Conservation (phyloP, 1,140 invertebrate genomes). For the Vollenhovia emeryi region DNA sequence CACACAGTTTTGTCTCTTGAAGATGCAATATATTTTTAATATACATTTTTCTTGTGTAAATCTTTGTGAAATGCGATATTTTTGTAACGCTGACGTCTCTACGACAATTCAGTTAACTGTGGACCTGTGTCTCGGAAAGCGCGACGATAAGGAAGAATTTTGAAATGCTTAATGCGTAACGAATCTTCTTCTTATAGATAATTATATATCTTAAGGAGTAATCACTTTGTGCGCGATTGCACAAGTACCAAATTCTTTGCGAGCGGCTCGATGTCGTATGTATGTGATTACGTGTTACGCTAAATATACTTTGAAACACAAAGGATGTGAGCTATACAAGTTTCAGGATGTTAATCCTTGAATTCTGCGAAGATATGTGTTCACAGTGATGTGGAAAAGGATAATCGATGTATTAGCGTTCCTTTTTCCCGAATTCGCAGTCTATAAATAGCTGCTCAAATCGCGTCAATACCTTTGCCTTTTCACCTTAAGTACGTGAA, state of each 20-base stretch:
- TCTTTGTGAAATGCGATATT: conserved; percentile 29
- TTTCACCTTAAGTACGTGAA: background rate
- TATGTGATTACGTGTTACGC: conserved; percentile 21
- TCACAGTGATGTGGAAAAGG: conserved; percentile 26
- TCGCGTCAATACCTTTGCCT: background rate
- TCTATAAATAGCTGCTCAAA: background rate
- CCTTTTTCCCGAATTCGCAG: conserved; percentile 1
- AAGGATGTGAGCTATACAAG: background rate
- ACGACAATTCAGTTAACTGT: background rate
- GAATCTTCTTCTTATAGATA: conserved; percentile 17
- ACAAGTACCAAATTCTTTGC: conserved; percentile 34
- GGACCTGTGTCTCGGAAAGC: background rate
- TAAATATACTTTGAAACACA: conserved; percentile 5
- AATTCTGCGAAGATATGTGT: conserved; percentile 13
- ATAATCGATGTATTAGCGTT: background rate
- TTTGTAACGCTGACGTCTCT: conserved; percentile 2
- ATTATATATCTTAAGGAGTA: conserved; percentile 24
- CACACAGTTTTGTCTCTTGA: background rate
- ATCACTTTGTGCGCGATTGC: conserved; percentile 1
- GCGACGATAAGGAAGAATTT: conserved; percentile 17
- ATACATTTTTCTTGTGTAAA: conserved; percentile 19
- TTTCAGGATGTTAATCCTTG: background rate
- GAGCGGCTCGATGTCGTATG: conserved; percentile 28
- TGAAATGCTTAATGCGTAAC: conserved; percentile 20
- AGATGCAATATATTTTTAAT: conserved; percentile 41